Conservation (phyloP, 2,888 invertebrate genomes). For the Eledona agricola region DNA sequence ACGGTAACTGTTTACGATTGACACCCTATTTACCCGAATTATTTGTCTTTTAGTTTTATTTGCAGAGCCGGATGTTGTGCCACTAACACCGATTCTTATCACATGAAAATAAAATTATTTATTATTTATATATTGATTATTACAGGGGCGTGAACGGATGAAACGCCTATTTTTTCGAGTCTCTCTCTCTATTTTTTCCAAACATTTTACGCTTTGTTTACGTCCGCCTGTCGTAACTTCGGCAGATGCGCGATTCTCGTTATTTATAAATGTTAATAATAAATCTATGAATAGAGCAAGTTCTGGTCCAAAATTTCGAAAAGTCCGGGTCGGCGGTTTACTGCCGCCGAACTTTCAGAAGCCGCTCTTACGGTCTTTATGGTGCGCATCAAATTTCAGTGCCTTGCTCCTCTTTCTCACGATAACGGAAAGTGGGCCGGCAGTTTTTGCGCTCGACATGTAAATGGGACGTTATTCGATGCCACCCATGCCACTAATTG, state of each 20-base stretch:
- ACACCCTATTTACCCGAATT: no score
- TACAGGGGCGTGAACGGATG: no score
- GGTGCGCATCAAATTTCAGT: constrained; percentile 18
- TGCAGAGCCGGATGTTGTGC: no score
- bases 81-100: no score
- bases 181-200: constrained; percentile 11
- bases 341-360: constrained; percentile 16
- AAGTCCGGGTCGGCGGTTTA: constrained; percentile 2
- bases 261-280: constrained; percentile 28
- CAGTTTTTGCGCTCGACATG: no score
- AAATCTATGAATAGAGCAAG: constrained; percentile 24
- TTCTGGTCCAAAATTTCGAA: constrained; percentile 25
- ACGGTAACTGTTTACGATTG: constrained; percentile 12
- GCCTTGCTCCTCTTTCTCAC: no score
- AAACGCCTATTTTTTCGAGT: constrained; percentile 15
- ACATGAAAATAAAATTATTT: no score
- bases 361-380: constrained; percentile 4
- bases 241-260: constrained; percentile 25
- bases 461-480: constrained; percentile 17
- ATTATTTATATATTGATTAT: no score
- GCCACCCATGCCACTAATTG: constrained; percentile 19
- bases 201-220: constrained; percentile 35
- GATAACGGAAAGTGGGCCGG: no score
- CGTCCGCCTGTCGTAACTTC: constrained; percentile 31
- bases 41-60: no score